These are phyloP conservation scores for Trichosurus vulpecula DNA, from an alignment of 2,797 vertebrate genomes.

Conservation along the genomic window DNA sequence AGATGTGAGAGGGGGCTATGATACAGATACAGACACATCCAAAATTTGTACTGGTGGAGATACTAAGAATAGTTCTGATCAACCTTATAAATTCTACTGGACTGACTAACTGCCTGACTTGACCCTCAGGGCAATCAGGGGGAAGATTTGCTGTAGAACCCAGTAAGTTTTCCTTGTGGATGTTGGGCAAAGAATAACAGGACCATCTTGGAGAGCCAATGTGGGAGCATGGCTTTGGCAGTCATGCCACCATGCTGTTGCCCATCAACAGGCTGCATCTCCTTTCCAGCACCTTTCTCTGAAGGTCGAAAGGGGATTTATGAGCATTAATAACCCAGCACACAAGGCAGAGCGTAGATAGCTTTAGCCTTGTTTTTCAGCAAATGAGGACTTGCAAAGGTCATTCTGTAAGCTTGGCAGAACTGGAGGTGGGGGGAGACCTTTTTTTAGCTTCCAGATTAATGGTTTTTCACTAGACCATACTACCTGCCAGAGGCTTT, in stretches of 20 bases:
- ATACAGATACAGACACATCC: not conserved
- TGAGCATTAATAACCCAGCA: slow-evolving; percentile 11
- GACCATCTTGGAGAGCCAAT: not conserved
- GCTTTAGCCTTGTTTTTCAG: slow-evolving; percentile 23
- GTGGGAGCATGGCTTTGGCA: not conserved
- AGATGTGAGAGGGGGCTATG: slow-evolving; percentile 8
- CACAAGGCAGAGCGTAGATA: slow-evolving; percentile 10
- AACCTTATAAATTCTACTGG: not conserved
- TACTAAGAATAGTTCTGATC: not conserved
- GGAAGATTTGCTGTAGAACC: not conserved
- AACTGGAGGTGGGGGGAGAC: not conserved
- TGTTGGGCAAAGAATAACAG: not conserved
- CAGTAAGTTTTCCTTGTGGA: not conserved
- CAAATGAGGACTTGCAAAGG: not conserved
- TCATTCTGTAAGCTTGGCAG: not conserved
- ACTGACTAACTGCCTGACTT: not conserved
- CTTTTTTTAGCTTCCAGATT: not conserved
- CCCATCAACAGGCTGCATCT: not conserved
- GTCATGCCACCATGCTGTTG: not conserved
- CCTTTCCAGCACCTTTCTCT: not conserved
- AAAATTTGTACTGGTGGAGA: not conserved
- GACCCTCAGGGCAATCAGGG: not conserved
- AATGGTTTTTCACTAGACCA: not conserved
- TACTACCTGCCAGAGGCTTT: slow-evolving; percentile 9
- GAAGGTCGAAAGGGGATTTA: slow-evolving; percentile 2